Evolutionary conservation across 1,140 invertebrate species (phyloP), one percentile per base, ranked within the genome.

Genomic region (Saccostrea cuccullata): DNA sequence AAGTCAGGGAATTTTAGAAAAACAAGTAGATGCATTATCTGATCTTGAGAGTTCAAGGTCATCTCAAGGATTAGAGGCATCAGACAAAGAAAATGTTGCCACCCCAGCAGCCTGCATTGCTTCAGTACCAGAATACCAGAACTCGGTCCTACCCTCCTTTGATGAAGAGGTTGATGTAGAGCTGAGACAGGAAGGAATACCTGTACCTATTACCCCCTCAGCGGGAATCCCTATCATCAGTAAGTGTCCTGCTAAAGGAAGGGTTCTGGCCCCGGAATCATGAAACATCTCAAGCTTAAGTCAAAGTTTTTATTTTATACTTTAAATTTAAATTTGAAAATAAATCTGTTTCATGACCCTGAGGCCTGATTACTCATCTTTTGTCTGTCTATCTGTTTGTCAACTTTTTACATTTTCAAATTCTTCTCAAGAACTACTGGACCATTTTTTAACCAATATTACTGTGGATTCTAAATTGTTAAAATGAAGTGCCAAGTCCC

Each of bases 11-110:
- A 77, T 77, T 30, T 15, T 77, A 36, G 70, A 77, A 77, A 77
- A 77, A 30, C 70, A 77, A 77, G 70, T 77, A 26, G 70, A 77
- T 77, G 70, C 70, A 23, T 26, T 77, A 23, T 77, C 70, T 15
- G 70, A 77, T 30, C 70, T 77, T 15, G 70, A 77, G 26, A 77
- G 70, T 77, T 77, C 70, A 77, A 77, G 15, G 15, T 77, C 70
- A 77, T 77, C 70, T 17, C 70, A 77, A 30, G 30, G 30, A 15
- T 4, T 77, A 30, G 70, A 77, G 70, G 30, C 70, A 77, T 36
- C 26, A 30, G 70, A 77, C 26, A 77, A 77, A 30, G 70, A 77
- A 77, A 77, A 40, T 36, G 30, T 77, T 30, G 26, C 60, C 15
- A 8, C 2, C 23, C 30, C 70, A 36, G 23, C 9, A 47, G 47